phyloP scores from a whole-genome alignment of 1,140 invertebrate genomes.

The Vollenhovia emeryi region DNA sequence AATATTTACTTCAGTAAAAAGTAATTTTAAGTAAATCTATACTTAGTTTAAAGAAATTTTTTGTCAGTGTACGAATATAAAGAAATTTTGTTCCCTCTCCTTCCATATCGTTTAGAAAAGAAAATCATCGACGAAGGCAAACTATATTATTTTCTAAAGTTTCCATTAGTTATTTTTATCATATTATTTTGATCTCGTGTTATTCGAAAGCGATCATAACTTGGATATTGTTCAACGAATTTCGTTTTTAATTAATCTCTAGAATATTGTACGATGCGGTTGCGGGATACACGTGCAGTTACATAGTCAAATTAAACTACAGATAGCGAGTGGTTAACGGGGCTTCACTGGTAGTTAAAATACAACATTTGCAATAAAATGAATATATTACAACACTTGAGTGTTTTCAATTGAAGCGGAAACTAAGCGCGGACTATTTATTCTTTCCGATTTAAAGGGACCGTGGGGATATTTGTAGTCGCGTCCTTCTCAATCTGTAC shows the following conservation, averaged over 20 bases:
- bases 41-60: too few relatives aligned
- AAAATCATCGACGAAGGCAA: background rate
- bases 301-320: background rate
- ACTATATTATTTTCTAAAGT: background rate
- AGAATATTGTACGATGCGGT: constrained; percentile 3
- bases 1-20: too few relatives aligned
- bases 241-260: constrained; percentile 10
- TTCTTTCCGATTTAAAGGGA: constrained; percentile 2
- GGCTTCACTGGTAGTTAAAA: background rate
- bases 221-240: background rate
- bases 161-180: constrained; percentile 1
- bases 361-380: background rate
- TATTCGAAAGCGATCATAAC: background rate
- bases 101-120: background rate
- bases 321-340: background rate
- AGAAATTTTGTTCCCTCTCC: background rate
- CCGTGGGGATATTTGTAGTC: background rate
- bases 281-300: background rate
- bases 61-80: background rate
- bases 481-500: background rate
- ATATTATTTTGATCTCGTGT: too few relatives aligned
- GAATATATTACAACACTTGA: background rate
- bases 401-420: background rate
- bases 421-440: background rate
- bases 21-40: too few relatives aligned